A percentile compares a stretch with the other conserved stretches of the same genome.
Evolutionary conservation across 2,888 invertebrate genomes (phyloP).

Genomic region (Aspidapion aeneum): DNA sequence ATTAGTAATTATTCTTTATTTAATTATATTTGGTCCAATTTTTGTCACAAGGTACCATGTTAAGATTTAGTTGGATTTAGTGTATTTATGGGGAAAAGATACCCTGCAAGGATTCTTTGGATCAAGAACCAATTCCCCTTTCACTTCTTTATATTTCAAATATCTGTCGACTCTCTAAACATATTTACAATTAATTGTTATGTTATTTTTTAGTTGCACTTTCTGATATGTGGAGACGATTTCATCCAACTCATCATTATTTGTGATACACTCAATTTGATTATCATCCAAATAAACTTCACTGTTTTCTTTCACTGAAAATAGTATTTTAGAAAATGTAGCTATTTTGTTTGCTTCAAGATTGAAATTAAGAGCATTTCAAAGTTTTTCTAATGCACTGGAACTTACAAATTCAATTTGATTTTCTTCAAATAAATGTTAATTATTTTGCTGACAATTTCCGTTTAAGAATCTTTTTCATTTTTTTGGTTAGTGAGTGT

Average conservation of each 20-base stretch:
- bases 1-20: too few relatives aligned
- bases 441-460: slow-evolving; percentile 11
- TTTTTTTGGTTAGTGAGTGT: too few relatives aligned
- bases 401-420: slow-evolving; percentile 25
- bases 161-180: slow-evolving; percentile 25
- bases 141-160: neutral
- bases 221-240: slow-evolving; percentile 24
- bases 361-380: slow-evolving; percentile 28
- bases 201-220: slow-evolving; percentile 30
- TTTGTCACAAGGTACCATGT: too few relatives aligned
- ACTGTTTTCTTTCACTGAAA: slow-evolving; percentile 27
- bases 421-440: slow-evolving; percentile 30
- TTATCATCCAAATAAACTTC: slow-evolving; percentile 31
- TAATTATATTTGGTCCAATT: too few relatives aligned
- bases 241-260: slow-evolving; percentile 29
- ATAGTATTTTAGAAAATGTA: slow-evolving; percentile 19
- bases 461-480: too few relatives aligned
- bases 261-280: slow-evolving; percentile 28
- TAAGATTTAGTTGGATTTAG: too few relatives aligned
- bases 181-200: slow-evolving; percentile 34
- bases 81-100: too few relatives aligned
- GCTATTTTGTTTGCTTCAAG: slow-evolving; percentile 31
- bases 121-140: slow-evolving; percentile 13
- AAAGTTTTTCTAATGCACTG: slow-evolving; percentile 22
- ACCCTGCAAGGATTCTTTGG: slow-evolving; percentile 14